phyloP scores from a whole-genome alignment of 2,888 invertebrate species.

The Yponomeuta plumbellus region DNA sequence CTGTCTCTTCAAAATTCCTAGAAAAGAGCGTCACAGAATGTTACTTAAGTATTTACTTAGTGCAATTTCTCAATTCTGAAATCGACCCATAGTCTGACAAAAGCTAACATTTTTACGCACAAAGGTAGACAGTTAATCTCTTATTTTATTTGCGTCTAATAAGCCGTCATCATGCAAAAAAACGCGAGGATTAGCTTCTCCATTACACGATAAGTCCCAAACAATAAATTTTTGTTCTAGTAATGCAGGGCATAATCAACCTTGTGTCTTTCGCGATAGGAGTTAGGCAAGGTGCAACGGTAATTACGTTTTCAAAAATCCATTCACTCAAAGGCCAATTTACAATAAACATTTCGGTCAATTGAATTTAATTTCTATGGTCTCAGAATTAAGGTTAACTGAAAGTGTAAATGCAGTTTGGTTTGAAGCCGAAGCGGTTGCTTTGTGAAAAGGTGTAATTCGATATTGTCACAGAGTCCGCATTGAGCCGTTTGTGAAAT shows the following conservation, averaged over 20 bases:
- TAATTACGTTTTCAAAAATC: slow-evolving; percentile 1
- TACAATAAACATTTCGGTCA: not conserved
- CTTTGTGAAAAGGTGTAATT: not conserved
- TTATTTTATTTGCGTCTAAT: not conserved
- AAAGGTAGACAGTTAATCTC: not conserved
- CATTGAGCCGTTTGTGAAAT: not conserved
- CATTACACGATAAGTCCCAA: not conserved
- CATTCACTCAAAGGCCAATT: not conserved
- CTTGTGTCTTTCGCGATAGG: not conserved
- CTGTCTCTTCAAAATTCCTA: no score
- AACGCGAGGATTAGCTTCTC: not conserved
- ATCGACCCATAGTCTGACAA: no score
- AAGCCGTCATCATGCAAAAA: not conserved
- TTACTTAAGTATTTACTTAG: no score
- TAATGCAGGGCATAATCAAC: not conserved
- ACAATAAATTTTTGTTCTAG: not conserved
- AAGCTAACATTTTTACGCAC: no score
- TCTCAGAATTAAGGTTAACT: not conserved
- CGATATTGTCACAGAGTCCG: not conserved
- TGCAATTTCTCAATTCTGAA: no score
- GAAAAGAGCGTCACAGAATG: no score
- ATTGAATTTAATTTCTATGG: not conserved
- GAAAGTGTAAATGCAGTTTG: not conserved
- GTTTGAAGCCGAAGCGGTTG: not conserved
- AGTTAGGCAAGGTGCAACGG: not conserved